Base-by-base conservation (phyloP, 2,113 vertebrate species). In the Pteruthius melanotis region DNA sequence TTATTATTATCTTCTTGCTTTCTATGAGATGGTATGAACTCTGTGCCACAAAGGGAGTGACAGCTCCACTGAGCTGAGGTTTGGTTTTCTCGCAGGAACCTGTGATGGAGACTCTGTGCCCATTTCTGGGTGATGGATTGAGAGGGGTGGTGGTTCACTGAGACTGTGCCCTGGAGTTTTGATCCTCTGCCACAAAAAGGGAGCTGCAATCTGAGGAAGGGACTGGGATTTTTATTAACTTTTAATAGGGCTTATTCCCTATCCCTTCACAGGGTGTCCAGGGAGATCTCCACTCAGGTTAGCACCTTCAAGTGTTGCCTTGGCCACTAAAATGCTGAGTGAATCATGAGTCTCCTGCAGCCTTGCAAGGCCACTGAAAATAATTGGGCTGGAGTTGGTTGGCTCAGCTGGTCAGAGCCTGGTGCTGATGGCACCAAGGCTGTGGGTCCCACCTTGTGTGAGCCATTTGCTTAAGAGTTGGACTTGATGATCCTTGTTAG, bases 381-480 rank as follows among this genome's bases (percentile, higher is more conserved):
- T 15, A 35, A 10, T 11, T 13, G 42, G 12, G 21, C 39, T 40
- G 59, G 75, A 30, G 7, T 1, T 37, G 17, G 3, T 6, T 14
- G 44, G 31, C 61, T 50, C 27, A 11, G 39, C 59, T 10, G 80
- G 6, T 24, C 44, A 22, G 44, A 83, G 66, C 54, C 45, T 19
- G 47, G 11, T 19, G 63, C 45, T 77, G 37, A 0, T 10, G 11
- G 1, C 37, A 17, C 27, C 14, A 5, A 23, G 10, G 2, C 9
- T 30, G 27, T 22, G 47, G 19, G 13, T 12, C 26, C n/a, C 28
- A 3, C 3, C 26, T 14, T 22, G 14, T 5, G 24, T 4, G 8
- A 6, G 20, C 26, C 10, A 1, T 27, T 42, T 21, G 3, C 24
- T 14, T 7, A 5, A 1, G 13, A 37, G 4, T 0, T 76, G 31